These are phyloP conservation scores for Phylloscopus trochiloides DNA, from an alignment of 2,113 vertebrate species.

Conservation along the genomic window DNA sequence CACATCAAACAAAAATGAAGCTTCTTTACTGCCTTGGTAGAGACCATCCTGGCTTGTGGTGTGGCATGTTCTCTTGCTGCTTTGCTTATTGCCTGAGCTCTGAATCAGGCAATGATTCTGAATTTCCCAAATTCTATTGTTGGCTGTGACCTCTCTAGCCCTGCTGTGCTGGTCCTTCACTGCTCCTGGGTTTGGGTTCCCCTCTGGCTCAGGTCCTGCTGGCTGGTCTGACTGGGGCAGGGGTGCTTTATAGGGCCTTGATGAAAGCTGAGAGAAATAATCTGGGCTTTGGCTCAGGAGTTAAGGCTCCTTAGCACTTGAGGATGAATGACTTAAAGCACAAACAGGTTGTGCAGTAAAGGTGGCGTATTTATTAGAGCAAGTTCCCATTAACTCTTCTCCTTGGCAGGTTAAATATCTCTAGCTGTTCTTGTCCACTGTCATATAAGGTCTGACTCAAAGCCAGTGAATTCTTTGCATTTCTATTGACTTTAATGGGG, in stretches of 20 bases:
- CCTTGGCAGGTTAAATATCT: not conserved
- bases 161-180: not conserved
- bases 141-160: not conserved
- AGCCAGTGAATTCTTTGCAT: constrained; percentile 20
- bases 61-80: not conserved
- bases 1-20: not conserved
- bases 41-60: not conserved
- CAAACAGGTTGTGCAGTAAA: not conserved
- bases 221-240: not conserved
- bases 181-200: not conserved
- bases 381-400: not conserved
- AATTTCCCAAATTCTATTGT: not conserved
- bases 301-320: not conserved
- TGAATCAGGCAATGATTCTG: not conserved
- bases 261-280: not conserved
- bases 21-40: not conserved
- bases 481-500: constrained; percentile 21
- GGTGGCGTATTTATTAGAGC: not conserved
- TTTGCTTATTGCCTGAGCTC: not conserved
- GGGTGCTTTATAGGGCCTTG: not conserved
- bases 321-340: not conserved
- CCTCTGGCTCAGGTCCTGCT: not conserved
- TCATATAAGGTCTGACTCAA: constrained; percentile 1
- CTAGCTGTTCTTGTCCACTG: not conserved
- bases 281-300: not conserved